These are phyloP conservation scores for Parelbella ahira DNA, from an alignment of 2,888 invertebrate species.

Conservation along the genomic window DNA sequence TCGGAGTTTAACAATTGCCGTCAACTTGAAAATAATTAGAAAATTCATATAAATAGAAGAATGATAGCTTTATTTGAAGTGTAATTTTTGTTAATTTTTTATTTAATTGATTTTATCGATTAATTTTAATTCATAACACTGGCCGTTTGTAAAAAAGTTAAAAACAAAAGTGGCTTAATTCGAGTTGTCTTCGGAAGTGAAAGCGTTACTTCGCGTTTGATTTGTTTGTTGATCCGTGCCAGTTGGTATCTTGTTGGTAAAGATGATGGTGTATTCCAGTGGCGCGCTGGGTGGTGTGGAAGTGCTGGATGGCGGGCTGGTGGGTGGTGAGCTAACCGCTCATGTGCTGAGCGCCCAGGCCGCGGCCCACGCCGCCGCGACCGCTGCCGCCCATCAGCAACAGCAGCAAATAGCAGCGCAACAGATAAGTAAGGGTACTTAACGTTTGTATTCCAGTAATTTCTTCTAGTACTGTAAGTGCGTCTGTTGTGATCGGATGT, in stretches of 20 bases:
- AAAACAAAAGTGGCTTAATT: slow-evolving; percentile 27
- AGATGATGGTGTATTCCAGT: slow-evolving; percentile 77
- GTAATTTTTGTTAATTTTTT: slow-evolving; percentile 17
- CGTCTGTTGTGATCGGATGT: too few relatives aligned
- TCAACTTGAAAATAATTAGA: too few relatives aligned
- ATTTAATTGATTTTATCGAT: background rate
- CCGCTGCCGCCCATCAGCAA: slow-evolving; percentile 62
- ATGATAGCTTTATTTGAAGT: slow-evolving; percentile 13
- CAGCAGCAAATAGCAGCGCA: slow-evolving; percentile 67
- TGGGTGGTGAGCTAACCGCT: slow-evolving; percentile 66
- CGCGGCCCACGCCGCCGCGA: slow-evolving; percentile 72
- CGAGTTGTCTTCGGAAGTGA: slow-evolving; percentile 26
- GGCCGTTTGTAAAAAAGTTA: slow-evolving; percentile 37
- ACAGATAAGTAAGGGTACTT: slow-evolving; percentile 60
- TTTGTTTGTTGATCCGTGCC: slow-evolving; percentile 32
- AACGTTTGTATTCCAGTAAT: slow-evolving; percentile 59
- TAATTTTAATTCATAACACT: slow-evolving; percentile 26
- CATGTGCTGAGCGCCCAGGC: slow-evolving; percentile 72
- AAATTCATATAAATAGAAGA: background rate
- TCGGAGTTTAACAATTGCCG: too few relatives aligned
- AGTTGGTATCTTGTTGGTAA: slow-evolving; percentile 46
- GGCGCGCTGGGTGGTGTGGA: slow-evolving; percentile 79
- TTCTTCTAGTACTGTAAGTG: slow-evolving; percentile 74
- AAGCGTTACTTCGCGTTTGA: slow-evolving; percentile 31
- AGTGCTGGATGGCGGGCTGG: slow-evolving; percentile 66